phyloP scores from a whole-genome alignment of 2,113 vertebrate genomes.

The Grammomys surdaster region DNA sequence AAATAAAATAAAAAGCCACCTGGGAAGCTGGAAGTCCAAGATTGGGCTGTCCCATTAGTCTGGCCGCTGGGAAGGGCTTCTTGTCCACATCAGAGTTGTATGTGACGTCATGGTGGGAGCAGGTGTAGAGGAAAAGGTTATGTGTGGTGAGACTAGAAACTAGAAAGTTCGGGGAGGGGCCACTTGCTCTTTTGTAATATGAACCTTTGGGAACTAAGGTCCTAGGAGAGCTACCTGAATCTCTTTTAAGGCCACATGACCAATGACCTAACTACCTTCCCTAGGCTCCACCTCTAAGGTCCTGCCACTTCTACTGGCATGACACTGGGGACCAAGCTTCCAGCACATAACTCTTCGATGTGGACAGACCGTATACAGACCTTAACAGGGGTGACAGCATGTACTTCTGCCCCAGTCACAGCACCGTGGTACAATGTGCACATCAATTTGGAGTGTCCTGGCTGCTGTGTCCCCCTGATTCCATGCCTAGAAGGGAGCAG shows the following conservation, averaged over 20 bases:
- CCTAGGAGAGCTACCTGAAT: background rate
- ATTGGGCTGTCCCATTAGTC: background rate
- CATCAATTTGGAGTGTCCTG: background rate
- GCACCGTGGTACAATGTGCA: background rate
- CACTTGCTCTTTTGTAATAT: background rate
- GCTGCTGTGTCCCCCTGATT: background rate
- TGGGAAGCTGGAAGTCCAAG: background rate
- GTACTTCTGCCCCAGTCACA: background rate
- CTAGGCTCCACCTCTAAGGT: background rate
- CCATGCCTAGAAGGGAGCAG: background rate
- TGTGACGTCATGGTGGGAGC: background rate
- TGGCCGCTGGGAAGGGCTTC: background rate
- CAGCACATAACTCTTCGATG: background rate
- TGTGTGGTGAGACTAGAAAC: background rate
- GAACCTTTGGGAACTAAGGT: background rate
- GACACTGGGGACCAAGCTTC: background rate
- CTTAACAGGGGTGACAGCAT: no score
- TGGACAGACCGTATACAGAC: background rate
- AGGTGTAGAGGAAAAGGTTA: background rate
- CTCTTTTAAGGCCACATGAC: background rate
- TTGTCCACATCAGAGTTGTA: background rate
- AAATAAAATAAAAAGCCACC: background rate
- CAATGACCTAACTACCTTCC: background rate
- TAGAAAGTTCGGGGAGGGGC: background rate
- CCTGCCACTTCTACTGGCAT: background rate